Evolutionary conservation across 2,797 vertebrate species (phyloP).

Genomic region (Ceryle rudis): DNA sequence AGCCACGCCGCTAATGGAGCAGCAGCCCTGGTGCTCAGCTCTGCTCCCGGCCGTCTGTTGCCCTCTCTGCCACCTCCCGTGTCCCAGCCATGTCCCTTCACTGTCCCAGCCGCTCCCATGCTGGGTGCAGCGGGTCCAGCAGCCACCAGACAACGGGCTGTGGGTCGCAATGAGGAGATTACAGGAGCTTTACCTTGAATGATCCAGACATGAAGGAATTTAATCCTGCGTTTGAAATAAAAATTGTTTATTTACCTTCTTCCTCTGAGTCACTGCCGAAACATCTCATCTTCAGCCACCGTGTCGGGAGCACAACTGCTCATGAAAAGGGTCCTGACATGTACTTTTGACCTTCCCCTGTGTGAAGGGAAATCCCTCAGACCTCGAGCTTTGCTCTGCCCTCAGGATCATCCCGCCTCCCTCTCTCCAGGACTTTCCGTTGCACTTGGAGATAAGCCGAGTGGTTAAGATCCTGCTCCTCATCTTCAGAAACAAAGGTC

Average conservation of each 20-base stretch:
- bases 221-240: constrained; percentile 55
- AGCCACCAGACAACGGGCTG: neutral
- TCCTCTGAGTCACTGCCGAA: constrained; percentile 54
- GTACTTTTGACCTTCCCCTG: constrained; percentile 4
- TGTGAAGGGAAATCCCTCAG: neutral
- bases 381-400: fast-evolving
- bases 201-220: constrained; percentile 58
- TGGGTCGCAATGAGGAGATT: neutral
- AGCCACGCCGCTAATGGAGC: fast-evolving
- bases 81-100: neutral
- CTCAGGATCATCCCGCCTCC: neutral
- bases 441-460: neutral
- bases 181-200: constrained; percentile 48
- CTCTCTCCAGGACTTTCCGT: neutral
- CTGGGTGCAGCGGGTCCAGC: fast-evolving
- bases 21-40: neutral
- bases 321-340: neutral
- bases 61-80: neutral
- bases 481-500: neutral
- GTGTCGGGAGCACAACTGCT: neutral
- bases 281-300: neutral
- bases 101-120: neutral
- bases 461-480: neutral
- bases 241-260: constrained; percentile 50
- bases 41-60: fast-evolving